Evolutionary conservation across 2,113 vertebrate genomes (phyloP).

Genomic region (Coregonus clupeaformis): DNA sequence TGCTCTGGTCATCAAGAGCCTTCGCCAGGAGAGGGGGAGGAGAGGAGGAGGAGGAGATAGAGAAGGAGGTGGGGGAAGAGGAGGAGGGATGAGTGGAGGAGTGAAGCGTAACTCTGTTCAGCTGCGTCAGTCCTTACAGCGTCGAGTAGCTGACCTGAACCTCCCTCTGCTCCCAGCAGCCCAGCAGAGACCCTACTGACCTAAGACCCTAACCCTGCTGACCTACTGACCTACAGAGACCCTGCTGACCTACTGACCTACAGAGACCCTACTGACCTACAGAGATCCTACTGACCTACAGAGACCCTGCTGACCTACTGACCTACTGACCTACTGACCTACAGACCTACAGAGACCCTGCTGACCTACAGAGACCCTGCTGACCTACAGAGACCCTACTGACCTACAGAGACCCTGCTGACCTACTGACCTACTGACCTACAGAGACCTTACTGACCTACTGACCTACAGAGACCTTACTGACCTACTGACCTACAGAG

Average conservation of each 20-base stretch:
- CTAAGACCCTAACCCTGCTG: conserved; percentile 38
- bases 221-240: neutral
- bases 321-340: too few species aligned
- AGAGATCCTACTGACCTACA: too few species aligned
- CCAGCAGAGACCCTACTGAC: conserved; percentile 68
- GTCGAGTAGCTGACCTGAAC: conserved; percentile 68
- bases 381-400: neutral
- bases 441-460: too few species aligned
- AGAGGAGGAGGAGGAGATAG: conserved; percentile 44
- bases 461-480: too few species aligned
- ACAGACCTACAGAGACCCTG: neutral
- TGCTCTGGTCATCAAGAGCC: conserved; percentile 65
- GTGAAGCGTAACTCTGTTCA: conserved; percentile 76
- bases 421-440: too few species aligned
- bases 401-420: too few species aligned
- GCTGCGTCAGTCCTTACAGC: conserved; percentile 60
- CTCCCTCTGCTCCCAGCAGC: conserved; percentile 74
- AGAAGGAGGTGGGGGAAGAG: conserved; percentile 45
- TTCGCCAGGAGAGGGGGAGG: conserved; percentile 72
- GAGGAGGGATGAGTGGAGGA: conserved; percentile 50
- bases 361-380: neutral
- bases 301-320: too few species aligned
- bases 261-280: too few species aligned
- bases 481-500: too few species aligned
- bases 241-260: neutral